A percentile compares a stretch with the other conserved stretches of the same genome.
Evolutionary conservation across 2,113 vertebrate species (phyloP).

Genomic region (Aegotheles bennettii): DNA sequence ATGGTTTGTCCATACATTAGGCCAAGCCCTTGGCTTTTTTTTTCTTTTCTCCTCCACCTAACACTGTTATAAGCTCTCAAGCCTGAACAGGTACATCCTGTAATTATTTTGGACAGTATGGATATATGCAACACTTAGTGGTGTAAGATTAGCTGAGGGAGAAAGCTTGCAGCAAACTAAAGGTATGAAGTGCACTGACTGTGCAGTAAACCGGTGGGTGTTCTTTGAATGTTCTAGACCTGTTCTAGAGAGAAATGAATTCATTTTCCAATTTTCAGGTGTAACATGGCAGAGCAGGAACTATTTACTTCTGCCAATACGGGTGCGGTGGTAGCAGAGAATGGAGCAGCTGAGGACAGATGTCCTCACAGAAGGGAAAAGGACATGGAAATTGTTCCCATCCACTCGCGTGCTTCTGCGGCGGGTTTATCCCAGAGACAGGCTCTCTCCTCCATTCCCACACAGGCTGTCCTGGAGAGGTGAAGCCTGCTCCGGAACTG

Average conservation of each 20-base stretch:
- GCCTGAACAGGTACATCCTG: slow-evolving; percentile 20
- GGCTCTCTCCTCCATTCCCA: neutral
- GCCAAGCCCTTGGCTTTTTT: neutral
- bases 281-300: neutral
- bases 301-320: fast-evolving
- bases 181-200: fast-evolving
- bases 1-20: slow-evolving; percentile 47
- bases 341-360: neutral
- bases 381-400: neutral
- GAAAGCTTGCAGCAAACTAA: neutral
- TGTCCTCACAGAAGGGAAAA: neutral
- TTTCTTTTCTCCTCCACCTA: neutral
- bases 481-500: neutral
- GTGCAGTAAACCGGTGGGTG: neutral
- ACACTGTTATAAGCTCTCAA: neutral
- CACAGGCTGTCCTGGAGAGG: neutral
- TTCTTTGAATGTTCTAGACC: neutral
- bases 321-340: neutral
- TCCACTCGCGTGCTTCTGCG: fast-evolving
- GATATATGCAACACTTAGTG: neutral
- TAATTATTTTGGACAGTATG: neutral
- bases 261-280: neutral
- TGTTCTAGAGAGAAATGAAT: neutral
- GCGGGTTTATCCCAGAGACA: neutral
- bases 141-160: neutral